Base-by-base conservation (phyloP, 2,888 invertebrate genomes). In the Philereme vetulata region DNA sequence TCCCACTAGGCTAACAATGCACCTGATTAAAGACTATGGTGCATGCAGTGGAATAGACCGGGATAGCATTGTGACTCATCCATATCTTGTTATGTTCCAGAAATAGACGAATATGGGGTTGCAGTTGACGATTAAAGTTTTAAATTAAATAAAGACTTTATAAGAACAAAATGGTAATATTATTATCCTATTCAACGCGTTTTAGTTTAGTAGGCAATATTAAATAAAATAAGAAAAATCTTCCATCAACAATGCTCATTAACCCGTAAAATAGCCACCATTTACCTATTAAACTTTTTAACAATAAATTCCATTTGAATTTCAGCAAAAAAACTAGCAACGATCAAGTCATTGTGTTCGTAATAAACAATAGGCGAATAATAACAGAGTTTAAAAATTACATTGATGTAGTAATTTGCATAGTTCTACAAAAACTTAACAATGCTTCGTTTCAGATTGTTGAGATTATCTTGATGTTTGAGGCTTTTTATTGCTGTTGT, bases 361-460 rank as follows among this genome's bases (percentile, higher is more conserved):
- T 34, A 45, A 38, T 51, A 60, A 67, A 66, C 69, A 69, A 69
- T 66, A 56, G 65, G 33, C 47, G 33, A 40, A 54, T 66, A 63
- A 66, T 61, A 66, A 61, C 51, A 46, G 38, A 49, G 44, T 50
- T 51, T 42, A 60, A 51, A 58, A 51, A 55, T 45, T 44, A 51
- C 55, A 3, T 11, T 49, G 53, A 47, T 47, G 51, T 44, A 35
- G 10, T 44, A 46, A 40, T 66, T 68, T 65, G 60, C 66, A 66
- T 66, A 67, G 66, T 66, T 59, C 56, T 44, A 54, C 65, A 65
- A 66, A 65, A 68, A 65, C 35, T 21, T 45, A 60, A 68, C 66
- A 66, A 66, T 65, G 60, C 48, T 53, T 55, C 59, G 62, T 65
- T 64, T 51, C 42, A 46, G 50, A 65, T 51, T 32, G 50, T 5